Conservation (phyloP, 2,888 invertebrate species). For the Lasius platythorax region DNA sequence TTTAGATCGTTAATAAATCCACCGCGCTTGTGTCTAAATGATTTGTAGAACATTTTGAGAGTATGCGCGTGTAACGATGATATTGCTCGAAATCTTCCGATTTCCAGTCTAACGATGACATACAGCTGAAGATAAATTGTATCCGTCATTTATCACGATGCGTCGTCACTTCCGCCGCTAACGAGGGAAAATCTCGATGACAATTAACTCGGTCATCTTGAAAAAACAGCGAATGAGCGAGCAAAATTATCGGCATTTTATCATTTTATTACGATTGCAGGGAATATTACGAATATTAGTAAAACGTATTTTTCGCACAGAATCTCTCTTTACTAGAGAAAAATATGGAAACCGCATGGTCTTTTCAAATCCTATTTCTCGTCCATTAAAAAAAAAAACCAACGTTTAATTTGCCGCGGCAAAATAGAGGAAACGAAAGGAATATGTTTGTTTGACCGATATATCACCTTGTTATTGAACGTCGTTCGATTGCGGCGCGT, state of each 20-base stretch:
- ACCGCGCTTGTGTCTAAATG: neutral
- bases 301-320: neutral
- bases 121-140: neutral
- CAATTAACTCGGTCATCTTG: slow-evolving; percentile 30
- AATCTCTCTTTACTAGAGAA: neutral
- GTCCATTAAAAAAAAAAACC: neutral
- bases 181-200: slow-evolving; percentile 43
- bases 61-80: neutral
- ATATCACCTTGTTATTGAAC: slow-evolving; percentile 13
- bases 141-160: slow-evolving; percentile 34
- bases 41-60: slow-evolving; percentile 37
- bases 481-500: neutral
- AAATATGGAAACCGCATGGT: neutral
- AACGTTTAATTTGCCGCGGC: neutral
- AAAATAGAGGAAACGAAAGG: neutral
- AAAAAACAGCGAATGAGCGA: neutral
- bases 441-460: neutral
- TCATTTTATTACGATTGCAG: neutral
- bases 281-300: neutral
- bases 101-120: slow-evolving; percentile 17
- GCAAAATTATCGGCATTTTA: neutral
- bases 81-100: slow-evolving; percentile 16
- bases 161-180: slow-evolving; percentile 13
- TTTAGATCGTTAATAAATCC: slow-evolving; percentile 26
- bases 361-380: neutral